Percentiles rank a stretch among this genome's conserved stretches.
phyloP scores from a whole-genome alignment of 2,888 invertebrate genomes.

The Hirtodrosophila alboralis region DNA sequence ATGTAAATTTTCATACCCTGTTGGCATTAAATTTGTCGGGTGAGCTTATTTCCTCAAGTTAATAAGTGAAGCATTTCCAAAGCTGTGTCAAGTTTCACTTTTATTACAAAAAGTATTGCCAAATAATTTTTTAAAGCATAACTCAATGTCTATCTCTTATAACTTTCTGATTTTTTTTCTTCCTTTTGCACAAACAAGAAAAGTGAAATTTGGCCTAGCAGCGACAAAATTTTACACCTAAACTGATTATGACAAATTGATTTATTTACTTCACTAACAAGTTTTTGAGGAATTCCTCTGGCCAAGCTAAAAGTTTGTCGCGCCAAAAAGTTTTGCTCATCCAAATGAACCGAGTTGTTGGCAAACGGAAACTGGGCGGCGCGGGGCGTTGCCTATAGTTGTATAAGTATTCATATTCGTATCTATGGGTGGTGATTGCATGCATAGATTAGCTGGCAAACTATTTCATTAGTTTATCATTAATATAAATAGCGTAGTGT shows the following conservation, averaged over 20 bases:
- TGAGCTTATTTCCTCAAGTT: neutral
- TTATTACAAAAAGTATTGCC: too few species aligned
- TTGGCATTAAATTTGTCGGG: neutral
- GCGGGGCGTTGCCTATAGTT: neutral
- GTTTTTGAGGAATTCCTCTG: slow-evolving; percentile 71
- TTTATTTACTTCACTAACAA: slow-evolving; percentile 82
- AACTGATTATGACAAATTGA: slow-evolving; percentile 82
- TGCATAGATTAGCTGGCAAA: slow-evolving; percentile 68
- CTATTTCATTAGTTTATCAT: slow-evolving; percentile 72
- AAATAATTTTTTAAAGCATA: slow-evolving; percentile 18
- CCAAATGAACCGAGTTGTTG: slow-evolving; percentile 58
- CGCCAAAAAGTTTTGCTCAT: slow-evolving; percentile 66
- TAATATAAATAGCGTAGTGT: slow-evolving; percentile 68
- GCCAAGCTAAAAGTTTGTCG: slow-evolving; percentile 65
- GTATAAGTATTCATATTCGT: slow-evolving; percentile 10
- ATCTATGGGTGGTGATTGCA: slow-evolving; percentile 44
- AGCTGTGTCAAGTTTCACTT: too few species aligned
- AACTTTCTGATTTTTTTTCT: slow-evolving; percentile 25
- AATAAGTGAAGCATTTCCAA: too few species aligned
- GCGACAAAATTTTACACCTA: slow-evolving; percentile 76
- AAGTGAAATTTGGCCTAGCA: slow-evolving; percentile 66
- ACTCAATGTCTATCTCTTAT: slow-evolving; percentile 26
- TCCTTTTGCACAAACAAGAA: slow-evolving; percentile 42
- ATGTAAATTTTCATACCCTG: slow-evolving; percentile 38
- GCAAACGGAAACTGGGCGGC: neutral